Evolutionary conservation across 2,113 vertebrate species (phyloP).

Genomic region (Paramormyrops kingsleyae): DNA sequence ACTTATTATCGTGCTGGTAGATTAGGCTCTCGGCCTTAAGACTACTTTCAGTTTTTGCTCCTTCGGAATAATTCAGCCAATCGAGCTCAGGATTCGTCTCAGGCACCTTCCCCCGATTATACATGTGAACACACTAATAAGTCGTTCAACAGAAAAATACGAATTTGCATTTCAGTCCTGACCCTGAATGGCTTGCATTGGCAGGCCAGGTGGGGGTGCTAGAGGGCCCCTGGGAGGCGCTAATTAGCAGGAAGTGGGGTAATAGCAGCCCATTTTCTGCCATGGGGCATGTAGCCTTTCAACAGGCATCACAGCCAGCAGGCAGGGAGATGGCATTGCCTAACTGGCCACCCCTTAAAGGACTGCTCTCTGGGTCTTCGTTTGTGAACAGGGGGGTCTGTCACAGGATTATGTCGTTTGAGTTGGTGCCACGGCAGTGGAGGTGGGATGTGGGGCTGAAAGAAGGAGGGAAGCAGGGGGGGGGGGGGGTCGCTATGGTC

Average conservation of each 20-base stretch:
- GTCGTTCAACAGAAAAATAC: neutral
- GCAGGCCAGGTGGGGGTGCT: conserved; percentile 10
- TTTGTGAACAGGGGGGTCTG: neutral
- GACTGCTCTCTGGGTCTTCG: neutral
- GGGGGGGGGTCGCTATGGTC: neutral
- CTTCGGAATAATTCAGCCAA: neutral
- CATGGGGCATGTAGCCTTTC: neutral
- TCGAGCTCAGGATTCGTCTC: neutral
- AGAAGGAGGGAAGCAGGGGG: neutral
- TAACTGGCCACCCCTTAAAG: too few relatives aligned
- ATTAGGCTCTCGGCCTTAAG: neutral
- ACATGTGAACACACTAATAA: neutral
- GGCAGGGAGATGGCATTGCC: neutral
- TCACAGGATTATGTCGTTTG: neutral
- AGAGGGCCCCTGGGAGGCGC: neutral
- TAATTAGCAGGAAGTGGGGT: conserved; percentile 15
- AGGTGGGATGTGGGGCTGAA: neutral
- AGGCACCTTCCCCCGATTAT: neutral
- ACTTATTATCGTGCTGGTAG: neutral
- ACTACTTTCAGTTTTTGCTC: neutral
- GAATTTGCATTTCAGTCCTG: neutral
- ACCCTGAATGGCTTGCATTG: neutral
- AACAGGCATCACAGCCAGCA: neutral
- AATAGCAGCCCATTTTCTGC: neutral
- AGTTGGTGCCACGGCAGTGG: neutral